Evolutionary conservation across 2,113 vertebrate species (phyloP), one percentile per base, ranked within the genome.

Genomic region (Heterocephalus glaber): DNA sequence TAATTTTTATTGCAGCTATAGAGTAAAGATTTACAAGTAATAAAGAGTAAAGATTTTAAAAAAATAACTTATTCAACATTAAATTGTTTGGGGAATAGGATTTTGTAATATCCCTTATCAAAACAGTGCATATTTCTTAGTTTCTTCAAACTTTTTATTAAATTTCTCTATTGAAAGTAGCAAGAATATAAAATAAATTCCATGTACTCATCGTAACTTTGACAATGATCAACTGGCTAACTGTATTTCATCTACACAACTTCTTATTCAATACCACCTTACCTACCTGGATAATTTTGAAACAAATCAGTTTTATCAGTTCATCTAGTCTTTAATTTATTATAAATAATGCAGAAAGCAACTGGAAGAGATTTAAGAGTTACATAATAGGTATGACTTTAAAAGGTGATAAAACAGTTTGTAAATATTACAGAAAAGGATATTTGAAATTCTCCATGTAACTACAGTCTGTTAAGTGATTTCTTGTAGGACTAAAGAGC

Each of bases 1-100:
- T 68, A 92, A 92, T 96, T 95, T 94, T 94, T 97, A 96, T 89
- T 95, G 98, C 97, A 98, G 86, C 38, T 61, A 49, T 9, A 89
- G 35, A 96, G 22, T 54, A 79, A n/a, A 33, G 2, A 88, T 19
- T 22, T 33, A 47, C 12, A 54, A 4, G 24, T 87, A 90, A 44
- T 83, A 63, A 74, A 80, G 6, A 92, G 12, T 83, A 86, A 89
- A 60, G 3, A 68, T 82, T 95, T 72, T 76, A 2, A 77, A 97
- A 92, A 92, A 66, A 88, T 63, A 94, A 91, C 19, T 77, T 90
- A 66, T 28, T 72, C 87, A 76, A 94, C 30, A 91, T 54, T 16
- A 90, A 88, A 68, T 56, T 70, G 26, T 86, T 95, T 93, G 61
- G 22, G 63, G 47, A 96, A 79, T 1, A 87, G 52, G 77, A 47